Base-by-base conservation (phyloP, 92 coral and sea anemone genomes). In the Scolanthus callimorphus region DNA sequence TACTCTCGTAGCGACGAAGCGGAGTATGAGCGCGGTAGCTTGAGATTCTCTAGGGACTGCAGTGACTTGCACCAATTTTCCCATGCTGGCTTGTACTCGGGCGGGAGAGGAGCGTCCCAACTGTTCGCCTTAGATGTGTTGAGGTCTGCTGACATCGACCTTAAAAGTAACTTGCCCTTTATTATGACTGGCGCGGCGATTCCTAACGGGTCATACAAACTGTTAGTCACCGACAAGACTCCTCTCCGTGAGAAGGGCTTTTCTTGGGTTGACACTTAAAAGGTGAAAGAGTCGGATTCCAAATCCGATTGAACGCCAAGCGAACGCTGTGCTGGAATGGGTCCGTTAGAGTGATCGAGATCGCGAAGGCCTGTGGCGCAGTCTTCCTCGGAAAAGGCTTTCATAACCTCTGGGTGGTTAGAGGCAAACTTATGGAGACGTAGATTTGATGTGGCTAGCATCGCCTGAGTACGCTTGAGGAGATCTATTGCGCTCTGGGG, bases 121-220 rank as follows among this genome's bases (percentile, higher is more conserved):
- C 67, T 17, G 20, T 39, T 6, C 8, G 6, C 27, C 20, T 17
- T 53, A 2, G 1, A 3, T 9, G 10, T 25, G 24, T 39, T 25
- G 3, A 55, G 41, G 39, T 27, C 37, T n/a, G n/a, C n/a, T n/a
- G n/a, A n/a, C n/a, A n/a, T n/a, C n/a, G n/a, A n/a, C n/a, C 29
- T 37, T 9, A 55, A 19, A 1, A 60, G 24, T 17, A 19, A 17
- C 66, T 43, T 60, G 15, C 51, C 66, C 25, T 51, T 51, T 60
- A 60, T 34, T 20, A 60, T 2, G 21, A 8, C 23, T n/a, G 70
- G 78, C 1, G 78, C 60, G 22, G 34, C 60, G 2, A 60, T 23
- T 4, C 78, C 78, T 1, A 71, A 70, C 4, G 70, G 78, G 46
- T 70, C 77, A 34, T 70, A 71, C 4, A 71, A 27, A 10, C 68